Evolutionary conservation across 1,140 invertebrate species (phyloP).

Genomic region (Ditylenchus dipsaci): DNA sequence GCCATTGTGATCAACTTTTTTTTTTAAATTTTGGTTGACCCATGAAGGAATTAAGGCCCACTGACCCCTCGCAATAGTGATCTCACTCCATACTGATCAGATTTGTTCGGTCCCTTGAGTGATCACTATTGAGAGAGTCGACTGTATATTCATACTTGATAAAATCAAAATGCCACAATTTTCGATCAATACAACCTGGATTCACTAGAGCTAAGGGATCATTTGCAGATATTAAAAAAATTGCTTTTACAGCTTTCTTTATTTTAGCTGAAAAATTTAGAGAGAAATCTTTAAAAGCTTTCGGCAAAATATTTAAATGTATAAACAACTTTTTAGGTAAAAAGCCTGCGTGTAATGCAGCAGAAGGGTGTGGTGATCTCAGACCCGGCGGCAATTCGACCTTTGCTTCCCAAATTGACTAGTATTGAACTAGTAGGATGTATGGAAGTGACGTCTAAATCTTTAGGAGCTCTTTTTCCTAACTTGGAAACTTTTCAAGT

Average conservation of each 20-base stretch:
- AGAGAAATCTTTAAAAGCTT: not conserved
- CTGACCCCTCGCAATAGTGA: no score
- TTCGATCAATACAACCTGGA: no score
- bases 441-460: slow-evolving; percentile 20
- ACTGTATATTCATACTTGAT: no score
- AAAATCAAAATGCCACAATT: no score
- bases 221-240: no score
- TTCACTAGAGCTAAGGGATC: no score
- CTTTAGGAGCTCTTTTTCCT: slow-evolving; percentile 34
- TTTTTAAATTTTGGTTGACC: no score
- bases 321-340: slow-evolving; percentile 20
- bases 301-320: not conserved
- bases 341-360: slow-evolving; percentile 46
- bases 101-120: no score
- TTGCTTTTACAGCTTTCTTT: not conserved
- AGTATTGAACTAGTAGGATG: slow-evolving; percentile 36
- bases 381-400: slow-evolving; percentile 8
- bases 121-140: no score
- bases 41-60: no score
- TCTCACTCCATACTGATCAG: no score
- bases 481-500: slow-evolving; percentile 38
- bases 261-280: not conserved
- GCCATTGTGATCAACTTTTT: no score
- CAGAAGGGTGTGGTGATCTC: slow-evolving; percentile 41
- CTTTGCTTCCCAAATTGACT: slow-evolving; percentile 23